Conservation (phyloP, 2,113 vertebrate species). For the Esox niger region DNA sequence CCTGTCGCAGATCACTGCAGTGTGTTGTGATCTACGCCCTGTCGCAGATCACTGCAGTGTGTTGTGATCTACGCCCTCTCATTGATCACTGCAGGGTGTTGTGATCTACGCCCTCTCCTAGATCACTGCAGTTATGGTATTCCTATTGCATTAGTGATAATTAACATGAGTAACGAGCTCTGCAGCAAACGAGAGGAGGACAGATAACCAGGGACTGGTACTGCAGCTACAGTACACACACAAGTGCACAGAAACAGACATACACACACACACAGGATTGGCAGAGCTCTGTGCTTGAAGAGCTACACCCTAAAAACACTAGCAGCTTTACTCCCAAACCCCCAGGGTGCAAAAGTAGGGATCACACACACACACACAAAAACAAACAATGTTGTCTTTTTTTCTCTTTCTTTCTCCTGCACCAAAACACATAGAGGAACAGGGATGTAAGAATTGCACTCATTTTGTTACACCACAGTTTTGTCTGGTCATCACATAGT, state of each 20-base stretch:
- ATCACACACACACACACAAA: not conserved
- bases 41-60: no score
- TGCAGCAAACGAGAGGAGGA: constrained; percentile 28
- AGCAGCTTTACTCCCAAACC: not conserved
- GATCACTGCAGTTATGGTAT: constrained; percentile 7
- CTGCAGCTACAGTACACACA: not conserved
- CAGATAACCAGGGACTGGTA: not conserved
- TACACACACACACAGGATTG: constrained; percentile 8
- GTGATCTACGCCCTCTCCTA: no score
- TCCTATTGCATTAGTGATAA: constrained; percentile 9
- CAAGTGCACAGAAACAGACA: not conserved
- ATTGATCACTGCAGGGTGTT: not conserved
- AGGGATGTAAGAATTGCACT: no score
- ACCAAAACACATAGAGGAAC: not conserved
- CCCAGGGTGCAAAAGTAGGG: not conserved
- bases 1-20: no score
- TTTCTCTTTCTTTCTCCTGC: not conserved
- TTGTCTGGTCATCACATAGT: constrained; percentile 2
- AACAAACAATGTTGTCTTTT: not conserved
- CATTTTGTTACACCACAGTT: not conserved
- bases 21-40: no score
- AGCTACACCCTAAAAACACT: not conserved
- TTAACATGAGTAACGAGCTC: constrained; percentile 34
- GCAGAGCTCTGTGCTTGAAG: constrained; percentile 7
- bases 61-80: no score